Percentiles rank a stretch among this genome's conserved stretches.
Conservation (phyloP, 30 jellyfish, hydroid and myxozoan genomes). For the Haliclystus octoradiatus region DNA sequence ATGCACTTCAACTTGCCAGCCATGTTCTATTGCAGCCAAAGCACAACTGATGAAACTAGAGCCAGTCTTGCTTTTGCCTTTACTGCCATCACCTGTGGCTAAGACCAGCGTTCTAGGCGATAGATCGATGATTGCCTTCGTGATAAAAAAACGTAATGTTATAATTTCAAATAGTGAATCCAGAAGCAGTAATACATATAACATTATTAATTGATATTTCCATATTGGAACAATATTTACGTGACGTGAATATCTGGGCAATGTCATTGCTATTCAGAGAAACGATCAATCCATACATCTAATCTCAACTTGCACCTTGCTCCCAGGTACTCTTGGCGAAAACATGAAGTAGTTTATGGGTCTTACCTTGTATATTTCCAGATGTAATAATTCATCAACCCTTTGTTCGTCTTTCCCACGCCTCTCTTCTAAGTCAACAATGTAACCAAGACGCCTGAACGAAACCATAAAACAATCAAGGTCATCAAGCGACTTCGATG, state of each 20-base stretch:
- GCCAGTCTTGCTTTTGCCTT: conserved; percentile 67
- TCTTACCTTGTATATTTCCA: conserved; percentile 69
- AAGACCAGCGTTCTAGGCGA: conserved; percentile 72
- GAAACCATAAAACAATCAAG: background rate
- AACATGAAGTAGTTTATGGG: background rate
- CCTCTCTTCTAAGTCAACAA: conserved; percentile 79
- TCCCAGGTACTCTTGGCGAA: no score
- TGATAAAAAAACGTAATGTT: background rate
- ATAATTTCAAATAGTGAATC: no score
- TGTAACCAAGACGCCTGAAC: conserved; percentile 79
- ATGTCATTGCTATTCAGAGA: no score
- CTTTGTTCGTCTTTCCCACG: conserved; percentile 94
- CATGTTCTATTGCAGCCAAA: conserved; percentile 65
- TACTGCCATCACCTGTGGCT: conserved; percentile 89
- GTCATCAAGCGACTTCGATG: background rate
- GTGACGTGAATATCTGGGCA: no score
- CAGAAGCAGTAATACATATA: background rate
- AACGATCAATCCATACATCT: no score
- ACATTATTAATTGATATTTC: background rate
- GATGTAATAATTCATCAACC: conserved; percentile 86
- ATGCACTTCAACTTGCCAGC: conserved; percentile 92
- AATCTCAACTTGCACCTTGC: no score
- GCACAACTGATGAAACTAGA: conserved; percentile 83
- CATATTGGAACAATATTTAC: no score
- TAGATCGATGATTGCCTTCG: conserved; percentile 74